phyloP scores from a whole-genome alignment of 2,113 vertebrate genomes.

The Cichladusa arquata region DNA sequence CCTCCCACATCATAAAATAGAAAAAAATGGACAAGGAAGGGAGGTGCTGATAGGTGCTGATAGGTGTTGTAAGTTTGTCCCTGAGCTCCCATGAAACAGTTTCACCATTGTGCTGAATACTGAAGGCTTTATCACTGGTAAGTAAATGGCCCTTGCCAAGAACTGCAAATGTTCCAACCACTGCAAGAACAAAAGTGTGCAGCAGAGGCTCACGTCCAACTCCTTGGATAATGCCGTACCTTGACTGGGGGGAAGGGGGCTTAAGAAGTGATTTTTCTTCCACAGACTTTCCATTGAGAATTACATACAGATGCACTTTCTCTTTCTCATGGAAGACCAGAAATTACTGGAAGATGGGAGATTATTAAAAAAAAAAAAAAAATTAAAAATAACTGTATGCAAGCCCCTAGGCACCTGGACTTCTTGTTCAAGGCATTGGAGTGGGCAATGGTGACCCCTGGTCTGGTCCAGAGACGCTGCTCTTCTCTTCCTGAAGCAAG shows the following conservation, averaged over 20 bases:
- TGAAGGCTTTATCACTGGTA: not conserved
- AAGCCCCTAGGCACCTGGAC: not conserved
- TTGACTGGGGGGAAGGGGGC: not conserved
- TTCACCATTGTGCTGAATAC: not conserved
- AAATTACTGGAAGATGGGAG: not conserved
- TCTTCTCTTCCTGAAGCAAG: not conserved
- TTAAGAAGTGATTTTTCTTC: not conserved
- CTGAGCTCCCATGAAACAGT: not conserved
- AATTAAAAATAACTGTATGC: not conserved
- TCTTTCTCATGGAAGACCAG: not conserved
- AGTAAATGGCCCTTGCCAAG: not conserved
- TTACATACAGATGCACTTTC: not conserved
- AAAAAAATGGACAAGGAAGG: not conserved
- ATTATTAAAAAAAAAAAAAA: not conserved
- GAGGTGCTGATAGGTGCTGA: not conserved
- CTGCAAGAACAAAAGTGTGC: not conserved
- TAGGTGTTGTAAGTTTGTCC: not conserved
- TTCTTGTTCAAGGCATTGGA: not conserved
- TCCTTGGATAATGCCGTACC: not conserved
- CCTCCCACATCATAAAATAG: not conserved
- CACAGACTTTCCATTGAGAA: not conserved
- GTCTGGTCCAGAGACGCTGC: not conserved
- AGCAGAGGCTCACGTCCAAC: not conserved
- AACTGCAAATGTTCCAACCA: not conserved
- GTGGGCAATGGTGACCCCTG: accelerated